Evolutionary conservation across 2,113 vertebrate genomes (phyloP).

Genomic region (Xiphophorus maculatus): DNA sequence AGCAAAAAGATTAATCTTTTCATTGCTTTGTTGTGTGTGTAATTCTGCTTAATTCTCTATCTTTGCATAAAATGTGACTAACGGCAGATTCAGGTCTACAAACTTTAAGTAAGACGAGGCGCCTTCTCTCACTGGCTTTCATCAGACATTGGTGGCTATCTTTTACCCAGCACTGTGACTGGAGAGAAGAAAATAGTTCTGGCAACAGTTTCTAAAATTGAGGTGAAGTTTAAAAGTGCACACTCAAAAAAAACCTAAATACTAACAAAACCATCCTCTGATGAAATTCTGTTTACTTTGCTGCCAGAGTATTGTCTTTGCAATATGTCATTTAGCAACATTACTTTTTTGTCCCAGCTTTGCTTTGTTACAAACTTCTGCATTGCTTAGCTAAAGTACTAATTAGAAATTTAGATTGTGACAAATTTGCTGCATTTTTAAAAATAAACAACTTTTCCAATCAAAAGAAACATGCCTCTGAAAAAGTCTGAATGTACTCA

Average conservation of each 20-base stretch:
- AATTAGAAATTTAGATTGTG: background rate
- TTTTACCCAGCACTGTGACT: background rate
- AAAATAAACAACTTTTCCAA: background rate
- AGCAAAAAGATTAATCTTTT: background rate
- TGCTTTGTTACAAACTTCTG: background rate
- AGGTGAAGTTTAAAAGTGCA: no score
- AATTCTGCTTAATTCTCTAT: background rate
- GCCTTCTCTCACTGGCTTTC: background rate
- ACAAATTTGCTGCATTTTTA: background rate
- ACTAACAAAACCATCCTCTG: background rate
- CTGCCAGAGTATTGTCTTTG: background rate
- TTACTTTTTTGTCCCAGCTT: background rate
- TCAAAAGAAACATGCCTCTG: background rate
- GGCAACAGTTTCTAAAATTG: no score
- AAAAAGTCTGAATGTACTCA: conserved; percentile 71
- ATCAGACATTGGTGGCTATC: background rate
- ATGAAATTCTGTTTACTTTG: background rate
- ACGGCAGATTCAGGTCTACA: background rate
- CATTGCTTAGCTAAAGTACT: background rate
- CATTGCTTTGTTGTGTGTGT: background rate
- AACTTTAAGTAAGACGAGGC: background rate
- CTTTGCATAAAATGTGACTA: background rate
- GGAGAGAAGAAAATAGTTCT: background rate
- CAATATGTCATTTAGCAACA: no score
- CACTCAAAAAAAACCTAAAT: no score